Conservation (phyloP, 2,113 vertebrate genomes). For the Pygoscelis antarcticus region DNA sequence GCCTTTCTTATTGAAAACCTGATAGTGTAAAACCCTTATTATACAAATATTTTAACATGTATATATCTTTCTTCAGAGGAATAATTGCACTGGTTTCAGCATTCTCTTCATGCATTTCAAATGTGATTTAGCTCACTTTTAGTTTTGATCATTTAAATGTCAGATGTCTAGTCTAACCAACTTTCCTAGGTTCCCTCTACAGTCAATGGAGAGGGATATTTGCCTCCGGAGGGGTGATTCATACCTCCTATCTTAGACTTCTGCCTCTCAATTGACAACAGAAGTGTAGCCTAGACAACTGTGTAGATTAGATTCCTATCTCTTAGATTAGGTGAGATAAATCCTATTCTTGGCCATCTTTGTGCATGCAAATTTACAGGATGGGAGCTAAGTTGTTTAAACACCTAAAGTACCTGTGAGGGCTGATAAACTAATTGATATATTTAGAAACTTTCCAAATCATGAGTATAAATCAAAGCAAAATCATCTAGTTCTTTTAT, state of each 20-base stretch:
- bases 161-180: not conserved
- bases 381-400: not conserved
- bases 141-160: not conserved
- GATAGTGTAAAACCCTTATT: not conserved
- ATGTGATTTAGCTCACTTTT: not conserved
- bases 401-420: not conserved
- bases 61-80: not conserved
- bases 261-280: constrained; percentile 28
- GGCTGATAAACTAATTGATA: not conserved
- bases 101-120: not conserved
- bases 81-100: not conserved
- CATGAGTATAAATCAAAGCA: not conserved
- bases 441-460: not conserved
- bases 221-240: not conserved
- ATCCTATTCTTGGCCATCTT: not conserved
- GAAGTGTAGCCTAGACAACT: constrained; percentile 52
- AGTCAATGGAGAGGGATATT: not conserved
- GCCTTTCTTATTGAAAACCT: not conserved
- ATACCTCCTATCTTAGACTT: constrained; percentile 16
- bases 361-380: not conserved
- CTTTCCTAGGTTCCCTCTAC: not conserved
- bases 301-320: constrained; percentile 7
- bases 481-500: not conserved
- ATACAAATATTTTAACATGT: not conserved
- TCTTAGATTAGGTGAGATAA: constrained; percentile 43